A percentile compares a stretch with the other conserved stretches of the same genome.
Evolutionary conservation across 1,140 invertebrate genomes (phyloP).

Genomic region (Pogonus chalceus): DNA sequence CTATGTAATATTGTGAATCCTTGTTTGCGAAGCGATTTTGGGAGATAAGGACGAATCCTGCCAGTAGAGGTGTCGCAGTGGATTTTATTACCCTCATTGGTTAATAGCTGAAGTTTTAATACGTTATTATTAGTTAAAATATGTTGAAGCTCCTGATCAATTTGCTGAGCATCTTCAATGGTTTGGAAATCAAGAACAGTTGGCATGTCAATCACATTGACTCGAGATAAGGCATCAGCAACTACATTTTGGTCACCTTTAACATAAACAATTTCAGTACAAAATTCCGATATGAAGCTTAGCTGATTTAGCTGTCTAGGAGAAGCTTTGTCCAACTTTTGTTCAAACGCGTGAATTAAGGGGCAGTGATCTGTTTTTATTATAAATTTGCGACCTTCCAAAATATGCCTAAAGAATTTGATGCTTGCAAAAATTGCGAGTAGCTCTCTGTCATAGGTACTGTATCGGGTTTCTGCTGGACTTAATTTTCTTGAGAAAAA

Average conservation of each 20-base stretch:
- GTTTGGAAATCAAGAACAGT: slow-evolving; percentile 3
- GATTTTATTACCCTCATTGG: slow-evolving; percentile 10
- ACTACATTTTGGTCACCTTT: slow-evolving; percentile 27
- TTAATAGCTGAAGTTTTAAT: slow-evolving; percentile 8
- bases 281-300: slow-evolving; percentile 31
- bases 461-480: too few relatives aligned
- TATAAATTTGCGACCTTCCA: slow-evolving; percentile 25
- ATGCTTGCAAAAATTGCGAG: too few relatives aligned
- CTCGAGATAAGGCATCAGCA: slow-evolving; percentile 25
- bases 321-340: slow-evolving; percentile 24
- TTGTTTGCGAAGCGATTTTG: slow-evolving; percentile 16
- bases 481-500: too few relatives aligned
- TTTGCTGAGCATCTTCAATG: slow-evolving; percentile 11
- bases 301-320: slow-evolving; percentile 27
- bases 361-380: slow-evolving; percentile 38
- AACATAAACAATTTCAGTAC: slow-evolving; percentile 31
- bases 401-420: slow-evolving; percentile 27
- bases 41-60: slow-evolving; percentile 28
- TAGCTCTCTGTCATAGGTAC: too few relatives aligned
- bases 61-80: slow-evolving; percentile 27
- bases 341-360: slow-evolving; percentile 28
- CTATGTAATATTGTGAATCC: too few relatives aligned
- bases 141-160: slow-evolving; percentile 18
- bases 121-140: slow-evolving; percentile 13
- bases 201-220: slow-evolving; percentile 15